Evolutionary conservation across 1,140 invertebrate species (phyloP).

Genomic region (Neotoxoptera formosana): DNA sequence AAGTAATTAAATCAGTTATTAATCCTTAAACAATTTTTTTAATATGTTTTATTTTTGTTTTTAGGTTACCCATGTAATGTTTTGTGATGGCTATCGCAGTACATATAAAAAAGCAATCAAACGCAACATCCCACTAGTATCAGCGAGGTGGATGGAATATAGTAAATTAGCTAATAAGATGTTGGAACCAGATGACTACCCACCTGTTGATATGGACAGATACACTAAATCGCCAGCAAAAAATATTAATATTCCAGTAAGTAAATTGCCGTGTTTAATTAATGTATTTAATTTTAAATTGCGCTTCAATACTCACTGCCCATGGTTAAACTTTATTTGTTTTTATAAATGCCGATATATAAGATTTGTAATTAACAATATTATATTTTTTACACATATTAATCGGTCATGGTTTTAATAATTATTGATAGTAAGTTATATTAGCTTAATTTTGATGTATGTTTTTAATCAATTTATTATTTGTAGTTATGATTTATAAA

Average conservation of each 20-base stretch:
- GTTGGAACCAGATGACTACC: constrained; percentile 19
- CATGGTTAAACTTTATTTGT: not conserved
- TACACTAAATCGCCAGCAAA: not conserved
- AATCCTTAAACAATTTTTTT: not conserved
- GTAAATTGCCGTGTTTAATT: not conserved
- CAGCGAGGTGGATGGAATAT: constrained; percentile 41
- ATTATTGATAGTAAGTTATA: too few relatives aligned
- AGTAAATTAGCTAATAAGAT: constrained; percentile 37
- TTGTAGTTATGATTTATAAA: too few relatives aligned
- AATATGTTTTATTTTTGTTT: not conserved
- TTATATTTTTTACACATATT: too few relatives aligned
- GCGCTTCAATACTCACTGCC: not conserved
- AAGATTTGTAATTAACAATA: not conserved
- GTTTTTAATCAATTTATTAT: too few relatives aligned
- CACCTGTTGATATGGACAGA: constrained; percentile 26
- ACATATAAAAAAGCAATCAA: constrained; percentile 34
- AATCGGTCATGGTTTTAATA: too few relatives aligned
- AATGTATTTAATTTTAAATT: not conserved
- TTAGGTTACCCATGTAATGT: constrained; percentile 45
- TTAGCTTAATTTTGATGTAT: too few relatives aligned
- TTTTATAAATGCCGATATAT: not conserved
- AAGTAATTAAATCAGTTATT: constrained; percentile 6
- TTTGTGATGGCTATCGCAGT: constrained; percentile 37
- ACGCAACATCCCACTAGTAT: constrained; percentile 42
- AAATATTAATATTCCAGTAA: constrained; percentile 18